Percentiles rank a stretch among this genome's conserved stretches.
Evolutionary conservation across 1,140 invertebrate species (phyloP).

Genomic region (Prorops nasuta): DNA sequence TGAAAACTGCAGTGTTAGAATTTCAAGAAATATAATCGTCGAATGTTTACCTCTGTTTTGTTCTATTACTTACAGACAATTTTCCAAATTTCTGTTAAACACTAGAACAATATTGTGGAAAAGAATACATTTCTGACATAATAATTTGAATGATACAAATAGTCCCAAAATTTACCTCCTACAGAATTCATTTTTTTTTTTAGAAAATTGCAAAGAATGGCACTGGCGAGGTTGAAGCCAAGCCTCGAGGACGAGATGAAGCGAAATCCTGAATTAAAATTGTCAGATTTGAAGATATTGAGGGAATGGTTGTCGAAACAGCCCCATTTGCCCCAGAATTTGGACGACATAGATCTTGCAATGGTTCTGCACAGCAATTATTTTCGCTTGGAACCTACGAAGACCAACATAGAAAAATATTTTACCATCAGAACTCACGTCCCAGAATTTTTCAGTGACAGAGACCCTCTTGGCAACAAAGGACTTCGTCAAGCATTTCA

Average conservation of each 20-base stretch:
- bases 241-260: conserved; percentile 54
- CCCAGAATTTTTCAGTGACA: conserved; percentile 54
- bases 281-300: conserved; percentile 57
- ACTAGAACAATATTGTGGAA: too few species aligned
- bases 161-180: too few species aligned
- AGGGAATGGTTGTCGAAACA: conserved; percentile 61
- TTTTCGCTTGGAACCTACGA: conserved; percentile 60
- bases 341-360: conserved; percentile 59
- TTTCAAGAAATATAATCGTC: too few species aligned
- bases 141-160: too few species aligned
- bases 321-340: conserved; percentile 57
- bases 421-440: conserved; percentile 59
- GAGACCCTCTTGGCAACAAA: conserved; percentile 46
- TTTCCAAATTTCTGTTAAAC: too few species aligned
- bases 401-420: conserved; percentile 61
- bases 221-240: too few species aligned
- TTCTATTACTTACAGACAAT: too few species aligned
- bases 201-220: too few species aligned
- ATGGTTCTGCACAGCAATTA: conserved; percentile 63
- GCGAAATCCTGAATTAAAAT: conserved; percentile 56
- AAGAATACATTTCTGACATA: too few species aligned
- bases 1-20: too few species aligned
- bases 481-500: not conserved
- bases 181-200: too few species aligned
- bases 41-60: too few species aligned